Evolutionary conservation across 2,888 invertebrate genomes (phyloP).

Genomic region (Agrochola litura): DNA sequence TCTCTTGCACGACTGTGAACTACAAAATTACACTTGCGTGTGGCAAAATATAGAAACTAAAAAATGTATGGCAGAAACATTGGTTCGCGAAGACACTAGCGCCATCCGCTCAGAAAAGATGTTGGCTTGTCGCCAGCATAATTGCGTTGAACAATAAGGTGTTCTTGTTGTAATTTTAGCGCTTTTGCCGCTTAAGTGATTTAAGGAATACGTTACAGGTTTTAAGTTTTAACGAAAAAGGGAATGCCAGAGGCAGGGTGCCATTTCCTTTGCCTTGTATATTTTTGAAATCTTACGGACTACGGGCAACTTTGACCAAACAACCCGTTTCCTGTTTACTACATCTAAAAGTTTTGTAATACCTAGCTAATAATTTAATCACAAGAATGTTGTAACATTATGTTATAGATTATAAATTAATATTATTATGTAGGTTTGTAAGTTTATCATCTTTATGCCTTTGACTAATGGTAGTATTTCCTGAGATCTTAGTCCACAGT

Average conservation of each 20-base stretch:
- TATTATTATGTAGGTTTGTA: background rate
- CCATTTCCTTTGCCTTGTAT: background rate
- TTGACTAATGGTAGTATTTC: background rate
- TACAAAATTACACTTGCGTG: slow-evolving; percentile 65
- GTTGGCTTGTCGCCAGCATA: slow-evolving; percentile 43
- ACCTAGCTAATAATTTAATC: background rate
- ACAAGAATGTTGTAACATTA: background rate
- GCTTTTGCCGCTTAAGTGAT: slow-evolving; percentile 27
- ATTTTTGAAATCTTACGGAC: background rate
- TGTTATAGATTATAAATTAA: background rate
- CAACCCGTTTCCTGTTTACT: background rate
- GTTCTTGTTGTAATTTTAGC: slow-evolving; percentile 46
- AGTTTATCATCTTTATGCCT: background rate
- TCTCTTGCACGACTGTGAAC: slow-evolving; percentile 64
- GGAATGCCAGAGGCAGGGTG: background rate
- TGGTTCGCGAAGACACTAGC: slow-evolving; percentile 55
- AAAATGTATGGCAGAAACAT: slow-evolving; percentile 20
- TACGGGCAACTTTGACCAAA: background rate
- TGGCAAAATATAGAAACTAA: slow-evolving; percentile 64
- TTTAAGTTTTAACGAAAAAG: slow-evolving; percentile 14
- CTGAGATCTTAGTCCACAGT: background rate
- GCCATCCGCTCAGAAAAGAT: slow-evolving; percentile 38
- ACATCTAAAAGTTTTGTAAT: no score
- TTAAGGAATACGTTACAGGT: slow-evolving; percentile 14
- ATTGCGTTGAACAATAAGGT: slow-evolving; percentile 62